Conservation (phyloP, 2,797 vertebrate genomes). For the Silurus lanzhouensis region DNA sequence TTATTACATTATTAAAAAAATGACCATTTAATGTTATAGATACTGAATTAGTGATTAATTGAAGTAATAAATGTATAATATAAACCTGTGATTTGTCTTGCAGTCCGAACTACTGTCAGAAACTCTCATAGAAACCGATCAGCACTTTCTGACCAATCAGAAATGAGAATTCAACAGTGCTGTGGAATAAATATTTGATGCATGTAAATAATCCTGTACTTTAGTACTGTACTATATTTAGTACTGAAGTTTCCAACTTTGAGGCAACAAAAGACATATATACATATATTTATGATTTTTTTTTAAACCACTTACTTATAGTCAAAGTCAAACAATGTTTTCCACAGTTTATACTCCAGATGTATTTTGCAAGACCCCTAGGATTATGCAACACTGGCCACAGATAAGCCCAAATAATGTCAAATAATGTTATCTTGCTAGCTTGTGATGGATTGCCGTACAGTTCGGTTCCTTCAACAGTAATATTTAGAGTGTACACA, state of each 20-base stretch:
- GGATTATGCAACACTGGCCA: slow-evolving; percentile 2
- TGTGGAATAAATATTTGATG: neutral
- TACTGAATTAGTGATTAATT: neutral
- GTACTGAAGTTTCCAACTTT: neutral
- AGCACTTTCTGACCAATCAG: slow-evolving; percentile 1
- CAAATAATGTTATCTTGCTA: slow-evolving; percentile 17
- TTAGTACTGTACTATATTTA: neutral
- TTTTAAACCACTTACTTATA: neutral
- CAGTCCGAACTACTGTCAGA: neutral
- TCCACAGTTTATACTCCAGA: neutral
- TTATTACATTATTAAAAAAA: neutral
- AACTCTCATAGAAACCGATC: neutral
- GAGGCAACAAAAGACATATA: neutral
- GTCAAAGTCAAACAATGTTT: neutral
- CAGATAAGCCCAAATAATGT: slow-evolving; percentile 11
- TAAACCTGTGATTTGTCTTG: neutral
- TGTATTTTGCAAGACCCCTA: neutral
- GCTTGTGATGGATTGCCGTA: neutral
- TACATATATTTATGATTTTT: neutral
- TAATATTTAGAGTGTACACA: slow-evolving; percentile 8
- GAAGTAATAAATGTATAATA: neutral
- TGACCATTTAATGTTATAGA: neutral
- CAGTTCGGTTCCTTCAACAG: neutral
- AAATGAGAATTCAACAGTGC: neutral
- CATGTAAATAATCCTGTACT: neutral